Conservation (phyloP, 2,113 vertebrate species). For the Oncorhynchus nerka region DNA sequence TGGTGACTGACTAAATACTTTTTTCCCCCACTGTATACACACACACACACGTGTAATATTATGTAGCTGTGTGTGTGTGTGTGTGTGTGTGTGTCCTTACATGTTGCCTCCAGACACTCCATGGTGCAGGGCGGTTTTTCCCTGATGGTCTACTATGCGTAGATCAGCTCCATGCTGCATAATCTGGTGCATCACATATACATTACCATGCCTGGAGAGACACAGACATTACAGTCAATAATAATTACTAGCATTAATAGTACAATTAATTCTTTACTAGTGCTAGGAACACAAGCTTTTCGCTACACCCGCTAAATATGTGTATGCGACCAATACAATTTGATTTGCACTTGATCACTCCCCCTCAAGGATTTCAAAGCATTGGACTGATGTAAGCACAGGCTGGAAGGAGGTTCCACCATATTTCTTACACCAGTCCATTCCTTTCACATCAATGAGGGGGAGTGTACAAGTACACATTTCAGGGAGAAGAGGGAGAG, state of each 20-base stretch:
- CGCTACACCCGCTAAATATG: not conserved
- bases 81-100: conserved; percentile 54
- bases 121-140: conserved; percentile 75
- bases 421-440: too few species aligned
- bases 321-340: not conserved
- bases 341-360: too few species aligned
- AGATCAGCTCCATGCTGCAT: conserved; percentile 74
- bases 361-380: too few species aligned
- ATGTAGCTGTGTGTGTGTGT: not conserved
- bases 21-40: too few species aligned
- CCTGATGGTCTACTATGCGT: conserved; percentile 65
- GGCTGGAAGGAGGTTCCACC: too few species aligned
- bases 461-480: too few species aligned
- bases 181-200: conserved; percentile 76
- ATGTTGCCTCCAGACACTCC: conserved; percentile 76
- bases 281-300: not conserved
- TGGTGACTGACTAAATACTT: too few species aligned
- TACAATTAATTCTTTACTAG: not conserved
- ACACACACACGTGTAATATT: too few species aligned
- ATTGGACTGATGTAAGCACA: too few species aligned
- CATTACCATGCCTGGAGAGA: conserved; percentile 72
- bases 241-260: not conserved
- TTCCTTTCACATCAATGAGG: too few species aligned
- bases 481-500: too few species aligned
- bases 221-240: not conserved